A percentile compares a stretch with the other conserved stretches of the same genome.
phyloP scores from a whole-genome alignment of 2,797 vertebrate species.

The Pipistrellus kuhlii region DNA sequence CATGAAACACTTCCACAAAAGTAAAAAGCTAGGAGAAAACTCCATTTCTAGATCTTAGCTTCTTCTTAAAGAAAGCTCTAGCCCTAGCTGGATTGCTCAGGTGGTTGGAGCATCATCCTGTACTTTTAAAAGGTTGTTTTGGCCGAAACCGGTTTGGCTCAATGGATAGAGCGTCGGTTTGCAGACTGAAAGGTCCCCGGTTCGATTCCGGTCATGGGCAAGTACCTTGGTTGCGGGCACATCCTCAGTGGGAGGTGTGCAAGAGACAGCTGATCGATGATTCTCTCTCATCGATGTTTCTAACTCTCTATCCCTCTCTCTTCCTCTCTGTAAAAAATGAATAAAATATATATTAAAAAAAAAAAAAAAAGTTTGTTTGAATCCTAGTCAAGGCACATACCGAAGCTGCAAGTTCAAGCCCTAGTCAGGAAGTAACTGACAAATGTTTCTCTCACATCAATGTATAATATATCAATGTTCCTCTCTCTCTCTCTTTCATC shows the following conservation, averaged over 20 bases:
- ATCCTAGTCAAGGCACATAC: not conserved
- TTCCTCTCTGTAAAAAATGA: no score
- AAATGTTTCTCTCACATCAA: not conserved
- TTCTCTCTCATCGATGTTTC: no score
- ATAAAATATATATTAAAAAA: no score
- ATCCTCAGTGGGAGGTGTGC: no score
- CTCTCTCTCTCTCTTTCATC: not conserved
- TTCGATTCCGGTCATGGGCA: no score
- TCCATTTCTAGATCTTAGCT: not conserved
- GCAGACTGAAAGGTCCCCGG: no score
- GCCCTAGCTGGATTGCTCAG: not conserved
- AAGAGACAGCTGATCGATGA: no score
- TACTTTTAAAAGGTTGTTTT: not conserved
- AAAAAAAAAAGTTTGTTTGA: not conserved
- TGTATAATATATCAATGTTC: not conserved
- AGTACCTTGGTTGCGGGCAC: no score
- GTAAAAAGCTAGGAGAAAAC: not conserved
- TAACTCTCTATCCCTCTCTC: no score
- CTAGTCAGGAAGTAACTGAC: not conserved
- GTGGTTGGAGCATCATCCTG: not conserved
- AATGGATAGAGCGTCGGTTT: no score
- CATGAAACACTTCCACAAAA: not conserved
- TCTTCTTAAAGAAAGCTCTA: not conserved
- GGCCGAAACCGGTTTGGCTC: no score
- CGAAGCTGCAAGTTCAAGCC: not conserved